Percentiles rank a stretch among this genome's conserved stretches.
Conservation (phyloP, 1,140 invertebrate species). For the Frieseomelitta varia region DNA sequence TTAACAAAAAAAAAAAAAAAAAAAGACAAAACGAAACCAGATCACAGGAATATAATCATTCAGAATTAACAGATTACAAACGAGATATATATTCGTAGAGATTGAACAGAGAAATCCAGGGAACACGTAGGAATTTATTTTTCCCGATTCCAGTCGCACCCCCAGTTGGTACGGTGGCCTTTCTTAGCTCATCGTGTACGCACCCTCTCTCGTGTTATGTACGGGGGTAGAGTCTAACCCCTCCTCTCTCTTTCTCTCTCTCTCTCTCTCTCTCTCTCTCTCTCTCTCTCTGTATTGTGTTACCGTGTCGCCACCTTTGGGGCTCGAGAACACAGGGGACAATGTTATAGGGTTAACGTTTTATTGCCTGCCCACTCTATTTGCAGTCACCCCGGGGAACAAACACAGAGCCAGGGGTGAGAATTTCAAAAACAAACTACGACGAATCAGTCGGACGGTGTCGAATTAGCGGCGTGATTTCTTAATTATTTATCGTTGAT, state of each 20-base stretch:
- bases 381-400: slow-evolving; percentile 54
- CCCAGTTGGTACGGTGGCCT: background rate
- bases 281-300: slow-evolving; percentile 65
- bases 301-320: slow-evolving; percentile 72
- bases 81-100: no score
- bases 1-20: no score
- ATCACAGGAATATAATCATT: background rate
- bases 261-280: background rate
- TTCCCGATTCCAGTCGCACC: slow-evolving; percentile 54
- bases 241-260: slow-evolving; percentile 26
- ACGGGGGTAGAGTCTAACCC: slow-evolving; percentile 73
- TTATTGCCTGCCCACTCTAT: slow-evolving; percentile 70
- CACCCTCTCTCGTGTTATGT: slow-evolving; percentile 42
- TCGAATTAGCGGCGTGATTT: slow-evolving; percentile 36
- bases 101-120: background rate
- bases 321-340: slow-evolving; percentile 66
- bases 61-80: background rate
- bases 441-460: background rate
- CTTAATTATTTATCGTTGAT: background rate
- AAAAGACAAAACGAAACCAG: no score
- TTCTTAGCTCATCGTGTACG: slow-evolving; percentile 40
- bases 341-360: slow-evolving; percentile 70
- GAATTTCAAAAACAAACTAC: slow-evolving; percentile 63
- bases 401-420: slow-evolving; percentile 31
- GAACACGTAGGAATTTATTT: slow-evolving; percentile 33